Percentiles rank a stretch among this genome's conserved stretches.
These are phyloP conservation scores for Brachionus paranguensis DNA, from an alignment of 1,140 invertebrate species.

Conservation along the genomic window DNA sequence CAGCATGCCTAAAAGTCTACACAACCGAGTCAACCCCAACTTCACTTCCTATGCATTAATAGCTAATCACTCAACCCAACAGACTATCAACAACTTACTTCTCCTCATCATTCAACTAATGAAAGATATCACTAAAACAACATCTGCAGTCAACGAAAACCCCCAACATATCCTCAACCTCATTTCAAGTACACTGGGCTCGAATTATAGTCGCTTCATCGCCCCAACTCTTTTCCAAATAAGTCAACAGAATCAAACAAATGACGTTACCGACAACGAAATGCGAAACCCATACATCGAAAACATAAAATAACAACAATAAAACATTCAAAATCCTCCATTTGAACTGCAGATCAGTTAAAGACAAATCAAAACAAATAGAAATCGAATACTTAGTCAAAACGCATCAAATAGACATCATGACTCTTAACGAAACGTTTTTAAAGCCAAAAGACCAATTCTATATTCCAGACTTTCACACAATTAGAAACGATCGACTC, in stretches of 20 bases:
- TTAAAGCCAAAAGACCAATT: background rate
- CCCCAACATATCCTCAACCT: background rate
- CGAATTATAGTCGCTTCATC: background rate
- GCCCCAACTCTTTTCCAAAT: background rate
- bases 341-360: background rate
- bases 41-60: background rate
- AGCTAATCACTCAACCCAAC: background rate
- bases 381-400: background rate
- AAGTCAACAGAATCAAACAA: background rate
- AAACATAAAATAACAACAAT: background rate
- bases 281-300: background rate
- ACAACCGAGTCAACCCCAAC: background rate
- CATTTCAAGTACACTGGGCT: background rate
- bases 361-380: background rate
- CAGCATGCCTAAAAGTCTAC: background rate
- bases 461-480: background rate
- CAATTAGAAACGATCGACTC: background rate
- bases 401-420: background rate
- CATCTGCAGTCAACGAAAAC: slow-evolving; percentile 1
- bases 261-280: background rate
- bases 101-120: background rate
- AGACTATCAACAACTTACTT: background rate
- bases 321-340: background rate
- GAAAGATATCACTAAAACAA: background rate
- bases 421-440: background rate